Evolutionary conservation across 2,113 vertebrate species (phyloP).

Genomic region (Rhegmatorhina hoffmannsi): DNA sequence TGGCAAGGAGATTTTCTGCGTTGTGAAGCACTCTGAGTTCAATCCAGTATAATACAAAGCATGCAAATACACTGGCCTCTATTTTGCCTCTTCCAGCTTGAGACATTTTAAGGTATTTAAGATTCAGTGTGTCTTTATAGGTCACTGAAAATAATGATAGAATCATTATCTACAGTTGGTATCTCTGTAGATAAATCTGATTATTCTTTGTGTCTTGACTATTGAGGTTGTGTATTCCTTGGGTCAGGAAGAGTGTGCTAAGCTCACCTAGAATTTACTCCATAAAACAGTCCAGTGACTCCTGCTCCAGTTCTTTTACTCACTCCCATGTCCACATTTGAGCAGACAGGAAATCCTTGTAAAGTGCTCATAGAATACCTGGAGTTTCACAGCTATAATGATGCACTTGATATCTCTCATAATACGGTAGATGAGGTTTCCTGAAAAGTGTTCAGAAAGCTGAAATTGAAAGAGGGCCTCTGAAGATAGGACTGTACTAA

Average conservation of each 20-base stretch:
- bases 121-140: neutral
- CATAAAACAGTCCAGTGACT: neutral
- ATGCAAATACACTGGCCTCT: rapidly evolving
- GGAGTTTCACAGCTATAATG: neutral
- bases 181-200: neutral
- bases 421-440: neutral
- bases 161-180: neutral
- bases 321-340: neutral
- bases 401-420: neutral
- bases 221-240: neutral
- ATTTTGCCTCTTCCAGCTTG: neutral
- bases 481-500: neutral
- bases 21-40: neutral
- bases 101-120: neutral
- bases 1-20: neutral
- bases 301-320: neutral
- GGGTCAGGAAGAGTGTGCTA: neutral
- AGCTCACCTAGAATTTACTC: neutral
- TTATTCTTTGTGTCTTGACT: neutral
- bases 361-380: neutral
- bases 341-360: neutral
- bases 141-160: neutral
- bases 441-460: neutral
- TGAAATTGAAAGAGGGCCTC: neutral
- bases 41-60: neutral